Evolutionary conservation across 2,797 vertebrate genomes (phyloP).

Genomic region (Falco concolor): DNA sequence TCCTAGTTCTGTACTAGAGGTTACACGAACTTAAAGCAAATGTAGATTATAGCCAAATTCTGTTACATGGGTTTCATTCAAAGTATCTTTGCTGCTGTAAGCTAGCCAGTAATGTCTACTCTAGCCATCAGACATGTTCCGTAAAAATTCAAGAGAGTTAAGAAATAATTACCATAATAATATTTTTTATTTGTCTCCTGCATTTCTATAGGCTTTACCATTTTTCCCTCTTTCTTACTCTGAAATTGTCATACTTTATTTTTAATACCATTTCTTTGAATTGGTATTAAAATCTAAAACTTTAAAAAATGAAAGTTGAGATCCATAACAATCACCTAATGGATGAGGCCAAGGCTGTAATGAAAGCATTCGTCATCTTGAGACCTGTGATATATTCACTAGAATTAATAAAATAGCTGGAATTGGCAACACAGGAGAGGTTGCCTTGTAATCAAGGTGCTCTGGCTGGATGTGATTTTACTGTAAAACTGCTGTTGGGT

Average conservation of each 20-base stretch:
- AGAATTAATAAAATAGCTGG: background rate
- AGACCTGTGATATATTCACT: background rate
- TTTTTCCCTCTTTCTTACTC: background rate
- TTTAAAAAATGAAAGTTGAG: background rate
- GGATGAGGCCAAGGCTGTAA: background rate
- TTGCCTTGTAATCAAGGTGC: background rate
- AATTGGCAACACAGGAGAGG: background rate
- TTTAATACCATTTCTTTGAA: background rate
- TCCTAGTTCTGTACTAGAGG: background rate
- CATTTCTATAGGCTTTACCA: background rate
- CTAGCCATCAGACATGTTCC: background rate
- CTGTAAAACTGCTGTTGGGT: background rate
- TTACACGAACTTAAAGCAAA: background rate
- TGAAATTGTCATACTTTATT: background rate
- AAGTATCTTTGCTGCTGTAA: background rate
- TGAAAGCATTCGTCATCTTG: conserved; percentile 22
- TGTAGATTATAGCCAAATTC: background rate
- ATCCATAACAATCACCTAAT: background rate
- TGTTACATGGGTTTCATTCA: background rate
- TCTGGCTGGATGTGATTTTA: background rate
- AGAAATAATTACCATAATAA: background rate
- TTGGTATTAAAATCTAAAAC: background rate
- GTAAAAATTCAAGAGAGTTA: background rate
- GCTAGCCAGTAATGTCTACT: background rate
- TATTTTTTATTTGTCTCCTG: background rate